Conservation (phyloP, 1,140 invertebrate genomes). For the Diuraphis noxia region DNA sequence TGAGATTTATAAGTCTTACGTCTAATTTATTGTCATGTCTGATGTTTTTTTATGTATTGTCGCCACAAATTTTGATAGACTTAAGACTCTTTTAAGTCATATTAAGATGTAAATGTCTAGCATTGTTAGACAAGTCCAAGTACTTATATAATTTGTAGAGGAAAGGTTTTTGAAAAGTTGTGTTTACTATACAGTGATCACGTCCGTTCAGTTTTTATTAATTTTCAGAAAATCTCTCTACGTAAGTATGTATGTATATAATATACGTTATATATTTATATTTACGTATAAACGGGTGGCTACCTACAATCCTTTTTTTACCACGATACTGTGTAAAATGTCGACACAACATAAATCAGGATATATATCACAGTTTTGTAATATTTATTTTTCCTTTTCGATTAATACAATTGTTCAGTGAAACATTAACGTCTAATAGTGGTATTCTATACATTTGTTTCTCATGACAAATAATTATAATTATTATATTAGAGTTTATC, state of each 20-base stretch:
- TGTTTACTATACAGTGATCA: neutral
- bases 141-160: neutral
- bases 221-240: neutral
- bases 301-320: neutral
- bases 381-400: neutral
- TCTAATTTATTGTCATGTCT: neutral
- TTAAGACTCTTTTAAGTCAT: neutral
- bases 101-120: neutral
- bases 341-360: neutral
- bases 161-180: neutral
- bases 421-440: neutral
- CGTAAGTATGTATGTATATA: neutral
- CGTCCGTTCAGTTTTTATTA: neutral
- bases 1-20: neutral
- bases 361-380: too few relatives aligned
- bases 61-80: neutral
- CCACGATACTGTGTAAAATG: neutral
- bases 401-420: fast-evolving
- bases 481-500: neutral
- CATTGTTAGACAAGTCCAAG: neutral
- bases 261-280: neutral
- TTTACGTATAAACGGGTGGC: neutral
- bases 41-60: neutral
- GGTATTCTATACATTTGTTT: neutral
- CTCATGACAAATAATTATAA: neutral